A percentile compares a stretch with the other conserved stretches of the same genome.
phyloP scores from a whole-genome alignment of 2,888 invertebrate genomes.

The Eupeodes luniger region DNA sequence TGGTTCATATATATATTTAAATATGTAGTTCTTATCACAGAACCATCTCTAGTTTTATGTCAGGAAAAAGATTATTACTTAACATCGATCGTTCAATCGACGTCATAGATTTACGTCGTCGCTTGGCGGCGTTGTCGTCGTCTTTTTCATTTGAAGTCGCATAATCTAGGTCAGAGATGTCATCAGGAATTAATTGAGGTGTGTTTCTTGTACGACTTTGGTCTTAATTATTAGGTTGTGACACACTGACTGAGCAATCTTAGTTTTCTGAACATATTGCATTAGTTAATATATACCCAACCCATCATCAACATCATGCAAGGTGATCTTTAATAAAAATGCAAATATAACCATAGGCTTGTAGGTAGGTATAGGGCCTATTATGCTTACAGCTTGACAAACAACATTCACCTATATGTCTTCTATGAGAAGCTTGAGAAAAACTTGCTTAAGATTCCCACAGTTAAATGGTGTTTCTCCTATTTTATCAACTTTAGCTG shows the following conservation, averaged over 20 bases:
- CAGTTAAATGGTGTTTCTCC: slow-evolving; percentile 46
- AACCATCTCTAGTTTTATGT: slow-evolving; percentile 28
- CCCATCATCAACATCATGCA: slow-evolving; percentile 27
- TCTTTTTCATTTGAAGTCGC: background rate
- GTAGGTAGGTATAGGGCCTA: background rate
- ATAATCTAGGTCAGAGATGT: slow-evolving; percentile 61
- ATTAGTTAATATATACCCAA: slow-evolving; percentile 50
- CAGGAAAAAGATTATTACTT: slow-evolving; percentile 40
- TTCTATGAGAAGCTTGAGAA: slow-evolving; percentile 48
- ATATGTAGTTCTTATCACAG: background rate
- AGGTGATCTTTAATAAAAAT: slow-evolving; percentile 56
- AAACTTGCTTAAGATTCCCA: slow-evolving; percentile 67
- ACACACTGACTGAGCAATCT: slow-evolving; percentile 50
- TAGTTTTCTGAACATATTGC: slow-evolving; percentile 12
- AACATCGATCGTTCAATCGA: slow-evolving; percentile 44
- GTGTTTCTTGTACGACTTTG: slow-evolving; percentile 40
- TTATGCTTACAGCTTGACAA: slow-evolving; percentile 36
- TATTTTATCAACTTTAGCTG: slow-evolving; percentile 14
- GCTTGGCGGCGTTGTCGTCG: background rate
- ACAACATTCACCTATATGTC: slow-evolving; percentile 13
- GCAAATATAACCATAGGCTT: slow-evolving; percentile 34
- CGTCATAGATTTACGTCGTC: background rate
- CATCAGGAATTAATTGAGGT: slow-evolving; percentile 64
- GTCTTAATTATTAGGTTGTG: slow-evolving; percentile 66
- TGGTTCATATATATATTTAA: slow-evolving; percentile 6